phyloP scores from a whole-genome alignment of 2,797 vertebrate genomes.

The Sebastes itinus region DNA sequence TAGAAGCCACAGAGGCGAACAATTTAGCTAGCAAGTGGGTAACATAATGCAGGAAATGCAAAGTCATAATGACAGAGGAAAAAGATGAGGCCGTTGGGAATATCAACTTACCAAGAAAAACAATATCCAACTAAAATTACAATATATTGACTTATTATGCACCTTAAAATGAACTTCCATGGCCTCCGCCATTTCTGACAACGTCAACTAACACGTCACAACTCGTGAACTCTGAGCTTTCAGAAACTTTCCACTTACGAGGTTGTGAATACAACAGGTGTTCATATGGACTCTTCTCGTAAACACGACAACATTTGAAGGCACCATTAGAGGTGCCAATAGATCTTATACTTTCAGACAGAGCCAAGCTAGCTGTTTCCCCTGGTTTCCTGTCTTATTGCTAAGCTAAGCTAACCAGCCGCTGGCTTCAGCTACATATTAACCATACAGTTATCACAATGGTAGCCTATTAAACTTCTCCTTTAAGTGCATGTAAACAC shows the following conservation, averaged over 20 bases:
- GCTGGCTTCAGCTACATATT: neutral
- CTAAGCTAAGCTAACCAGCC: neutral
- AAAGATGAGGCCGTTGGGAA: too few relatives aligned
- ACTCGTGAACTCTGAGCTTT: too few relatives aligned
- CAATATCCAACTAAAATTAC: too few relatives aligned
- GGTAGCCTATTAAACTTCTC: neutral
- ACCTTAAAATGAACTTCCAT: too few relatives aligned
- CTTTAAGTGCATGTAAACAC: neutral
- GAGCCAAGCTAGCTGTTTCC: neutral
- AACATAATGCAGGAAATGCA: too few relatives aligned
- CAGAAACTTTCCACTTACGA: too few relatives aligned
- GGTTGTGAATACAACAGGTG: accelerated
- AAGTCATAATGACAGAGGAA: too few relatives aligned
- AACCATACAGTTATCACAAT: neutral
- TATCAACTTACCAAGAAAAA: too few relatives aligned
- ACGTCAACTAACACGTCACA: accelerated
- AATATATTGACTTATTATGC: too few relatives aligned
- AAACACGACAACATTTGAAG: accelerated
- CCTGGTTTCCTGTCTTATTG: neutral
- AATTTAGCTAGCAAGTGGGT: too few relatives aligned
- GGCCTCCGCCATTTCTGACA: accelerated
- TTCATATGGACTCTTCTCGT: too few relatives aligned
- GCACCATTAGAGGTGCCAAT: neutral
- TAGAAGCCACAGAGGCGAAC: too few relatives aligned
- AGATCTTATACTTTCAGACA: neutral